Percentiles rank a stretch among this genome's conserved stretches.
Evolutionary conservation across 2,113 vertebrate genomes (phyloP).

Genomic region (Nesoenas mayeri): DNA sequence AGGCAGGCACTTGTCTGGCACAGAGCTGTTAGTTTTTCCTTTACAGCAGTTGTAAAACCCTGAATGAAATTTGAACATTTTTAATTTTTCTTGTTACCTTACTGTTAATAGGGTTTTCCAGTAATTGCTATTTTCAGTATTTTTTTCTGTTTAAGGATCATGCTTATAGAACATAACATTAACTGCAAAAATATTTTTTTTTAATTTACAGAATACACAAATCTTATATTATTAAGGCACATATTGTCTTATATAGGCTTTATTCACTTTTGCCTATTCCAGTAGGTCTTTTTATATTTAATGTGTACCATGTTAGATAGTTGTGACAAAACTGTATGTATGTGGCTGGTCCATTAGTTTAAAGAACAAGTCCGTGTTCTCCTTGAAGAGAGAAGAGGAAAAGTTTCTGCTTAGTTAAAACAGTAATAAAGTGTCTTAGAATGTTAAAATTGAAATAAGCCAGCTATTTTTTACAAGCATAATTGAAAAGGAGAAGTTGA

Average conservation of each 20-base stretch:
- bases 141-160: not conserved
- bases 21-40: not conserved
- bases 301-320: not conserved
- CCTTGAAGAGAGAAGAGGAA: not conserved
- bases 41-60: not conserved
- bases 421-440: not conserved
- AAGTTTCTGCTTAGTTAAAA: not conserved
- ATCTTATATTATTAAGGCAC: not conserved
- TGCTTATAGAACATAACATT: not conserved
- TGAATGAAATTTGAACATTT: not conserved
- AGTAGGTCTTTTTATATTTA: not conserved
- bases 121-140: not conserved
- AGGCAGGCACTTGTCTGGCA: not conserved
- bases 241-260: not conserved
- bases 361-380: not conserved
- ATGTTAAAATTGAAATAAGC: not conserved
- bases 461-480: not conserved
- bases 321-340: not conserved
- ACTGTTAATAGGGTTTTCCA: not conserved
- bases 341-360: not conserved
- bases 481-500: not conserved
- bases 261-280: not conserved
- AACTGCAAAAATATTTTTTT: not conserved
- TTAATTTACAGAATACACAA: not conserved
- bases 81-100: not conserved